Conservation (phyloP, 2,797 vertebrate genomes). For the Melopsittacus undulatus region DNA sequence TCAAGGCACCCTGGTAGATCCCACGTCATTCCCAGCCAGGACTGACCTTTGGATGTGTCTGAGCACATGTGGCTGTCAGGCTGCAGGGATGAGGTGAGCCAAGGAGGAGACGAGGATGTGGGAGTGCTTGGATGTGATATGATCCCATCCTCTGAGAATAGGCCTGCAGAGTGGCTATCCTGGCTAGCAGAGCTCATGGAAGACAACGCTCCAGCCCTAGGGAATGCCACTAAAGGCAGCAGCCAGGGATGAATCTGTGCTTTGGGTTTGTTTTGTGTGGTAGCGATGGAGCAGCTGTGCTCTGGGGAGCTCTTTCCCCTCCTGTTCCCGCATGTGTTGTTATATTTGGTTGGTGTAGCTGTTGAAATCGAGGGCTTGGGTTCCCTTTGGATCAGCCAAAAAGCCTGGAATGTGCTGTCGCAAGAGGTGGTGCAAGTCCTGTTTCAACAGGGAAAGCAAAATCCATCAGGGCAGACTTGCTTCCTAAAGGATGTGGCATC, state of each 20-base stretch:
- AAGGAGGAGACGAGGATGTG: neutral
- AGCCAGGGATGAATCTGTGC: neutral
- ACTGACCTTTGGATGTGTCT: neutral
- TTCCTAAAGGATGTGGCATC: neutral
- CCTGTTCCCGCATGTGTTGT: neutral
- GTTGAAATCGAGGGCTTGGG: neutral
- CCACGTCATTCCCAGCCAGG: neutral
- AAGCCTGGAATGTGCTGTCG: neutral
- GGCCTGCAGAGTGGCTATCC: fast-evolving
- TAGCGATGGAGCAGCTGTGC: neutral
- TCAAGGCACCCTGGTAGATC: neutral
- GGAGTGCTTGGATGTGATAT: neutral
- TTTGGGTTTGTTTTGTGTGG: neutral
- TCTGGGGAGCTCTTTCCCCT: neutral
- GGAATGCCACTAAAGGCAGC: neutral
- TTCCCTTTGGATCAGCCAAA: neutral
- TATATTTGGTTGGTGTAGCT: neutral
- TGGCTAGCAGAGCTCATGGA: neutral
- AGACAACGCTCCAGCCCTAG: neutral
- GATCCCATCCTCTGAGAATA: neutral
- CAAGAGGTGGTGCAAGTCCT: neutral
- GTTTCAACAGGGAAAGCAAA: neutral
- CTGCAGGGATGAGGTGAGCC: neutral
- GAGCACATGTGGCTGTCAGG: neutral
- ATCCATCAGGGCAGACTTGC: fast-evolving